Evolutionary conservation across 2,113 vertebrate genomes (phyloP).

Genomic region (Nannospalax galili): DNA sequence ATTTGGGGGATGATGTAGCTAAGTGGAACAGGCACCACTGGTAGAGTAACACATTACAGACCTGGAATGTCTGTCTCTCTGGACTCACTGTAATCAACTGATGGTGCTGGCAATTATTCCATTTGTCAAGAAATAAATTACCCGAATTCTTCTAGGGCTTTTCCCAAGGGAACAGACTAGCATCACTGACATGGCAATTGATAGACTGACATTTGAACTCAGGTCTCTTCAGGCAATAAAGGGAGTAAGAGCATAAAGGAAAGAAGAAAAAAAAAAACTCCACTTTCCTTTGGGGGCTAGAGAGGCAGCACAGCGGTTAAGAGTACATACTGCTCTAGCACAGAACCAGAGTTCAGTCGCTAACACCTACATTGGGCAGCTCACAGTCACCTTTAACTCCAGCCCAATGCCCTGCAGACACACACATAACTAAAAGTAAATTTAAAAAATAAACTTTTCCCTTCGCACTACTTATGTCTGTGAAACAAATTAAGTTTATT

Average conservation of each 20-base stretch:
- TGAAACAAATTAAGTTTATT: conserved; percentile 38
- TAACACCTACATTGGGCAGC: too few species aligned
- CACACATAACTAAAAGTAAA: too few species aligned
- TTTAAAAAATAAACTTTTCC: neutral
- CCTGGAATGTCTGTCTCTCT: neutral
- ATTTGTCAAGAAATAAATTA: conserved; percentile 12
- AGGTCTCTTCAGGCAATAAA: conserved; percentile 7
- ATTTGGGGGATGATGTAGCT: conserved; percentile 20
- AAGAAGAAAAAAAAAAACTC: neutral
- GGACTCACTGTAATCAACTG: neutral
- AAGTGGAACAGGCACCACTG: neutral
- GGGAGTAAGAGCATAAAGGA: neutral
- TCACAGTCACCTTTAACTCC: too few species aligned
- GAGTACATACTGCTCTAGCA: too few species aligned
- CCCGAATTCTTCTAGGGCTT: neutral
- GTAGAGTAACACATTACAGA: neutral
- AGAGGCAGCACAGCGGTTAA: neutral
- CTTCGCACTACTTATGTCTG: neutral
- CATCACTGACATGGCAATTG: neutral
- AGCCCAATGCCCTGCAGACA: too few species aligned
- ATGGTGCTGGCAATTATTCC: neutral
- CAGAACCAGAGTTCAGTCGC: too few species aligned
- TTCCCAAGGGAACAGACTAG: neutral
- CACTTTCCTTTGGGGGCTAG: neutral
- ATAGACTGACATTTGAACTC: conserved; percentile 47